A percentile compares a stretch with the other conserved stretches of the same genome.
Evolutionary conservation across 1,140 invertebrate species (phyloP).

Genomic region (Diabrotica virgifera): DNA sequence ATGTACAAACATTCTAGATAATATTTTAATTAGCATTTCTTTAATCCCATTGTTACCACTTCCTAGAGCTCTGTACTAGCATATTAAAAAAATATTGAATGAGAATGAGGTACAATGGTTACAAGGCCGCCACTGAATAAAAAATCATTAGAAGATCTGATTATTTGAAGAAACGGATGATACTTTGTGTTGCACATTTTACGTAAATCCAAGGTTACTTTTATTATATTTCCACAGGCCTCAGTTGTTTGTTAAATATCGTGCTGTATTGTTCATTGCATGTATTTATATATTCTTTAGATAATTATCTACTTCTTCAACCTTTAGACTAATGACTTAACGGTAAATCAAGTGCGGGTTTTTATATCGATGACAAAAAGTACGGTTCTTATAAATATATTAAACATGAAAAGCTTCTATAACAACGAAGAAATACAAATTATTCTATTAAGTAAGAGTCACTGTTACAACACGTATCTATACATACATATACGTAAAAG

Average conservation of each 20-base stretch:
- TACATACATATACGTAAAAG: too few relatives aligned
- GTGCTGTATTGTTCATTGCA: conserved; percentile 28
- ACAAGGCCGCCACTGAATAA: conserved; percentile 23
- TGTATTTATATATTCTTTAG: conserved; percentile 19
- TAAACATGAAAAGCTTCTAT: too few relatives aligned
- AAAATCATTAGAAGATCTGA: conserved; percentile 25
- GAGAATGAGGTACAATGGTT: conserved; percentile 12
- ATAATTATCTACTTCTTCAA: conserved; percentile 24
- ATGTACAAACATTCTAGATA: too few relatives aligned
- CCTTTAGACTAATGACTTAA: conserved; percentile 23
- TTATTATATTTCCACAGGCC: conserved; percentile 16
- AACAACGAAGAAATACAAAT: too few relatives aligned
- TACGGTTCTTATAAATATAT: too few relatives aligned
- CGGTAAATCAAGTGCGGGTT: background rate
- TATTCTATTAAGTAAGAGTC: too few relatives aligned
- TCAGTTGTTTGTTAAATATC: conserved; percentile 22
- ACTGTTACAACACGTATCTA: too few relatives aligned
- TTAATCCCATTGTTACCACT: background rate
- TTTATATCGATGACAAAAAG: background rate
- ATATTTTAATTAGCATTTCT: too few relatives aligned
- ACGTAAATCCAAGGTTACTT: conserved; percentile 29
- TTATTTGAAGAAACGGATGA: conserved; percentile 29
- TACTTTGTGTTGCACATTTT: conserved; percentile 28
- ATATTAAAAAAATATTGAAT: background rate
- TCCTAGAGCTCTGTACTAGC: background rate